Conservation (phyloP, 2,888 invertebrate genomes). For the Xylota sylvarum region DNA sequence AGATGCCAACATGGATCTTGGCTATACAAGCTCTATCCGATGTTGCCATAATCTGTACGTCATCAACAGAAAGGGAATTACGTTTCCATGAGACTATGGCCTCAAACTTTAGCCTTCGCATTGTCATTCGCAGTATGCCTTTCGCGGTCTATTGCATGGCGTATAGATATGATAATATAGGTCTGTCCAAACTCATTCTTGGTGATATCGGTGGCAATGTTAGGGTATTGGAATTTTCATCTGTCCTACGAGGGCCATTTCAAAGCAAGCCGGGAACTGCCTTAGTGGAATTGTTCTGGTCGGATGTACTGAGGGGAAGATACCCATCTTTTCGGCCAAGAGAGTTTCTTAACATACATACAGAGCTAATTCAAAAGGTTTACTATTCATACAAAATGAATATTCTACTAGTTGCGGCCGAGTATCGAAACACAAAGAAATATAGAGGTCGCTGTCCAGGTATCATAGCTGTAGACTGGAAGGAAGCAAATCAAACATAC, state of each 20-base stretch:
- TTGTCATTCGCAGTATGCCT: slow-evolving; percentile 88
- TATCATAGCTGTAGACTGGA: slow-evolving; percentile 80
- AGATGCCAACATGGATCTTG: slow-evolving; percentile 90
- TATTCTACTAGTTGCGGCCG: slow-evolving; percentile 89
- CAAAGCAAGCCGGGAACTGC: slow-evolving; percentile 88
- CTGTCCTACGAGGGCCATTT: slow-evolving; percentile 89
- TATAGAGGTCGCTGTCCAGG: slow-evolving; percentile 82
- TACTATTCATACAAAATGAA: slow-evolving; percentile 88
- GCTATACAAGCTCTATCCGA: slow-evolving; percentile 91
- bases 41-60: slow-evolving; percentile 91
- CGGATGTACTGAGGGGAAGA: slow-evolving; percentile 86
- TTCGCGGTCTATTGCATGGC: slow-evolving; percentile 82
- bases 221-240: slow-evolving; percentile 87
- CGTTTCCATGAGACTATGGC: slow-evolving; percentile 93
- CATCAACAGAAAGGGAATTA: slow-evolving; percentile 91
- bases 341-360: slow-evolving; percentile 87
- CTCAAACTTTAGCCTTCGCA: slow-evolving; percentile 89
- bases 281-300: slow-evolving; percentile 87
- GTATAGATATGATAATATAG: slow-evolving; percentile 80
- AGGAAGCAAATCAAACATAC: slow-evolving; percentile 79
- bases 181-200: slow-evolving; percentile 86
- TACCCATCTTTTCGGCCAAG: slow-evolving; percentile 86
- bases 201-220: slow-evolving; percentile 92
- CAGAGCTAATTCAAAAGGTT: slow-evolving; percentile 90
- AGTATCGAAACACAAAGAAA: slow-evolving; percentile 85